A percentile compares a stretch with the other conserved stretches of the same genome.
Evolutionary conservation across 2,113 vertebrate species (phyloP).

Genomic region (Raja brachyura): DNA sequence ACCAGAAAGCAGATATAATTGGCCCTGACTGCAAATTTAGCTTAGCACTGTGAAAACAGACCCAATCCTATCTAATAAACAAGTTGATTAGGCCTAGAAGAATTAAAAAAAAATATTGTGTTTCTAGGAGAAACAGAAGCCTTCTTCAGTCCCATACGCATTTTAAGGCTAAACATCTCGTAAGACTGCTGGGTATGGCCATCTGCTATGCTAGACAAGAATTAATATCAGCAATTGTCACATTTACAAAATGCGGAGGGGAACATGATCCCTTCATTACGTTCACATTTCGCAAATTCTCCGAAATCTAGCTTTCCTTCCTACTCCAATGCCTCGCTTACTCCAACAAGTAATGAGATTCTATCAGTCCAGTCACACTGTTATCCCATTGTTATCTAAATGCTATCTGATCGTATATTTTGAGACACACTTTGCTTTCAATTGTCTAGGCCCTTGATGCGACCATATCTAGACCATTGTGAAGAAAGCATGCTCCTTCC

Average conservation of each 20-base stretch:
- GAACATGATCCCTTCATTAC: neutral
- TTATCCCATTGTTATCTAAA: neutral
- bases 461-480: no score
- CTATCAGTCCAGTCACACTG: neutral
- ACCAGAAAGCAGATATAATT: no score
- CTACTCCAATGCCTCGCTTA: neutral
- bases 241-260: neutral
- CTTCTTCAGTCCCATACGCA: no score
- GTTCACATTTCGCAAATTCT: neutral
- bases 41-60: neutral
- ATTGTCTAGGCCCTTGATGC: no score
- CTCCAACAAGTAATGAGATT: no score
- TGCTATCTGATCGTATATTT: neutral
- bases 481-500: no score
- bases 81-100: neutral
- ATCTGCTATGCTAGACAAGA: neutral
- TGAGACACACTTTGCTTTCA: neutral
- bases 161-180: neutral
- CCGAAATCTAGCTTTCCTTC: neutral
- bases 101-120: neutral
- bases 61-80: neutral
- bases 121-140: neutral
- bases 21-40: neutral
- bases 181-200: neutral
- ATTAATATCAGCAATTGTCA: neutral